These are phyloP conservation scores for Nebria brevicollis DNA, from an alignment of 2,888 invertebrate species.

Conservation along the genomic window DNA sequence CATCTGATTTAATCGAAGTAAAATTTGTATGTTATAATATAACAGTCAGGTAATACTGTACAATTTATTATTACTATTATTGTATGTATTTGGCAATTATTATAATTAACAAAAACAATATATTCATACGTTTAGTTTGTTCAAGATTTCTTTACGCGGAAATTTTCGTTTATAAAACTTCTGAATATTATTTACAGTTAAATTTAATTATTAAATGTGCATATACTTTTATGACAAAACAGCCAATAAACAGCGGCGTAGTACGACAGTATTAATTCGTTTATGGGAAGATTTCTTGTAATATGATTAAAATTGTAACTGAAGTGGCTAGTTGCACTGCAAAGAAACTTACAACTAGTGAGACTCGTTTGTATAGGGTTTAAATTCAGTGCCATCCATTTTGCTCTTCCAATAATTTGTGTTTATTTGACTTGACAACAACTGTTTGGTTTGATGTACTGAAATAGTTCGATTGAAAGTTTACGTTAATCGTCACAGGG, in stretches of 20 bases:
- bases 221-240: too few relatives aligned
- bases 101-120: not conserved
- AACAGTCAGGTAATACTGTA: not conserved
- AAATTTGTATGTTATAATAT: not conserved
- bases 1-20: not conserved
- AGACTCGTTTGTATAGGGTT: too few relatives aligned
- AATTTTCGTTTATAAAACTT: not conserved
- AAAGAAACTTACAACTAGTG: too few relatives aligned
- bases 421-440: conserved; percentile 27
- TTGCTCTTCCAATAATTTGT: conserved; percentile 34
- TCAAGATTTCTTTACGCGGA: not conserved
- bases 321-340: too few relatives aligned
- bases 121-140: not conserved
- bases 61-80: not conserved
- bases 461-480: conserved; percentile 66
- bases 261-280: too few relatives aligned
- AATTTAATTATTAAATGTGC: too few relatives aligned
- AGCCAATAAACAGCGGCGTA: too few relatives aligned
- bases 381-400: conserved; percentile 40
- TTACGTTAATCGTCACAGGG: conserved; percentile 91
- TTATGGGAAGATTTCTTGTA: too few relatives aligned
- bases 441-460: not conserved
- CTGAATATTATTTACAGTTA: too few relatives aligned
- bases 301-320: too few relatives aligned
- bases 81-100: not conserved